Conservation (phyloP, 2,797 vertebrate species). For the Lophius americanus region DNA sequence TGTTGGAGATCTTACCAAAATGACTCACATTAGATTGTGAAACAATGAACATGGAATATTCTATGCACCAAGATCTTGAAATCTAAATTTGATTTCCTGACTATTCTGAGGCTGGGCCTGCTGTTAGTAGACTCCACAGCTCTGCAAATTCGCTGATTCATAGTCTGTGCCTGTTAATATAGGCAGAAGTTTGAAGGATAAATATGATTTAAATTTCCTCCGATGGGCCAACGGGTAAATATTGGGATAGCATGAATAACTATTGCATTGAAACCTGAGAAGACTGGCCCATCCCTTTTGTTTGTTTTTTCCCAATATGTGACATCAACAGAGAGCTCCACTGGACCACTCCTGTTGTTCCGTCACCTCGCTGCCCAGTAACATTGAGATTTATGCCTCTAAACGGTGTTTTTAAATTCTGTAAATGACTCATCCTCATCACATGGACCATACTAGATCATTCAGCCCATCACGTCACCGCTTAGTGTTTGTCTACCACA, state of each 20-base stretch:
- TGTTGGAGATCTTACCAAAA: constrained; percentile 23
- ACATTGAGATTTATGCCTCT: constrained; percentile 39
- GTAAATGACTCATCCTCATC: constrained; percentile 31
- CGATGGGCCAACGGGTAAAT: background rate
- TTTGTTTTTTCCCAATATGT: constrained; percentile 49
- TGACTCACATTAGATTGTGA: constrained; percentile 6
- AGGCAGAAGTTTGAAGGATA: constrained; percentile 17
- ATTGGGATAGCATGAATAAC: constrained; percentile 6
- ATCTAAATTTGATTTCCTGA: constrained; percentile 73
- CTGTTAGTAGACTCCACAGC: constrained; percentile 27
- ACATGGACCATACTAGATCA: constrained; percentile 29
- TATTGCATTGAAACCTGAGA: constrained; percentile 68
- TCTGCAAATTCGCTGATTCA: constrained; percentile 60
- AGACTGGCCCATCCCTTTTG: constrained; percentile 73
- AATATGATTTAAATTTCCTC: background rate
- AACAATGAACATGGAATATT: constrained; percentile 2
- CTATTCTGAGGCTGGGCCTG: constrained; percentile 70
- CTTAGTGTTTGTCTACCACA: constrained; percentile 59
- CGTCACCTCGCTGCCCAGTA: constrained; percentile 38
- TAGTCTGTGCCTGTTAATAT: constrained; percentile 54
- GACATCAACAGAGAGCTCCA: constrained; percentile 61
- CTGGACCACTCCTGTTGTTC: constrained; percentile 49
- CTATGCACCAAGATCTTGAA: constrained; percentile 63
- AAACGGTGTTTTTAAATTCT: constrained; percentile 25
- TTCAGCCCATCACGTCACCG: constrained; percentile 55